phyloP scores from a whole-genome alignment of 2,888 invertebrate species.

The Rhingia campestris region DNA sequence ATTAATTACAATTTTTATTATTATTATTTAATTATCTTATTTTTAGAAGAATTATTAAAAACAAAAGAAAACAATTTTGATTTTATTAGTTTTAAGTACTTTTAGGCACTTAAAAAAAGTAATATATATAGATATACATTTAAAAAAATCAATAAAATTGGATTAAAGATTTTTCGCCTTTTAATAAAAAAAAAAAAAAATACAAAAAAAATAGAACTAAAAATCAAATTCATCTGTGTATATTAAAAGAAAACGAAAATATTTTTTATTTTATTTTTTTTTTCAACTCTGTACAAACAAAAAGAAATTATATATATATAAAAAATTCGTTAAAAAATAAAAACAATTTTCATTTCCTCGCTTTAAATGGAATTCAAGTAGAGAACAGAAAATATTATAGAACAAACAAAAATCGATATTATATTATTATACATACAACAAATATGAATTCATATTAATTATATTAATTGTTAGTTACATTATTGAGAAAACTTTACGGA shows the following conservation, averaged over 20 bases:
- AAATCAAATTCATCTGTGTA: conserved; percentile 51
- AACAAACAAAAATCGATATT: conserved; percentile 53
- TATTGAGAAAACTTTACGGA: conserved; percentile 52
- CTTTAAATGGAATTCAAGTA: conserved; percentile 74
- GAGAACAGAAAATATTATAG: conserved; percentile 42
- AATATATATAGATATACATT: neutral
- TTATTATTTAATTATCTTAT: conserved; percentile 16
- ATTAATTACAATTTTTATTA: conserved; percentile 24
- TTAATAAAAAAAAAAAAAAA: conserved; percentile 22
- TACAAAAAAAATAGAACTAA: conserved; percentile 16
- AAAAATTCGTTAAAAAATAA: conserved; percentile 41
- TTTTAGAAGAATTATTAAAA: neutral
- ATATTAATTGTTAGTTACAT: conserved; percentile 71
- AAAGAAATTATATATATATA: conserved; percentile 15
- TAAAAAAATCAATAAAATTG: conserved; percentile 29
- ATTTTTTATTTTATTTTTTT: conserved; percentile 11
- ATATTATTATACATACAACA: conserved; percentile 65
- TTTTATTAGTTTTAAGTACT: conserved; percentile 27
- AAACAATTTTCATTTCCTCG: conserved; percentile 66
- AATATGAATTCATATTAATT: conserved; percentile 68
- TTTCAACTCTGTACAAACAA: conserved; percentile 42
- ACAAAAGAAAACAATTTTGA: neutral
- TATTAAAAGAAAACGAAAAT: conserved; percentile 16
- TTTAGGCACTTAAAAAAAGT: conserved; percentile 6
- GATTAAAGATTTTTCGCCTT: conserved; percentile 49